These are phyloP conservation scores for Myripristis jacobus DNA, from an alignment of 2,797 vertebrate genomes.

Conservation along the genomic window DNA sequence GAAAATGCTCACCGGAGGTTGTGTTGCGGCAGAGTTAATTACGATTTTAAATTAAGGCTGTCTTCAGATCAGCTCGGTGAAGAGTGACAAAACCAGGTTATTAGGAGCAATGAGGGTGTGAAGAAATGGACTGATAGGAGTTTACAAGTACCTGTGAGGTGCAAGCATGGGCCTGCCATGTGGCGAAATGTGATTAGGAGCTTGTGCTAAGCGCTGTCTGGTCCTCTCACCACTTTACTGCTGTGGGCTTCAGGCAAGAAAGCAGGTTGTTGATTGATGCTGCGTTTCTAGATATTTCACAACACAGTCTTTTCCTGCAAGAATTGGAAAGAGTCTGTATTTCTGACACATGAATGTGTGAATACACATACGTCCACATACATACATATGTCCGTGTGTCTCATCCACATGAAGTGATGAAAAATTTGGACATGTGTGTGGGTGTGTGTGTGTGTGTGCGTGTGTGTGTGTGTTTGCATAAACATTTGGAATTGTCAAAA, in stretches of 20 bases:
- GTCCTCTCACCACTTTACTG: constrained; percentile 74
- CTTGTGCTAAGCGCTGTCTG: constrained; percentile 83
- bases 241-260: constrained; percentile 73
- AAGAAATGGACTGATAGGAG: constrained; percentile 88
- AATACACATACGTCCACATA: constrained; percentile 7
- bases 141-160: constrained; percentile 89
- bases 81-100: constrained; percentile 85
- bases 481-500: constrained; percentile 55
- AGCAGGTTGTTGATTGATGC: constrained; percentile 79
- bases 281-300: constrained; percentile 70
- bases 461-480: constrained; percentile 34
- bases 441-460: no score
- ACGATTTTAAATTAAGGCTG: constrained; percentile 87
- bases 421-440: constrained; percentile 43
- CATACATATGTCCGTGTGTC: constrained; percentile 33
- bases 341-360: constrained; percentile 47
- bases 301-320: constrained; percentile 65
- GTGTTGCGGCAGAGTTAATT: constrained; percentile 84
- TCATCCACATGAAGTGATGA: constrained; percentile 33
- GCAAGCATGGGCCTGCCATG: constrained; percentile 88
- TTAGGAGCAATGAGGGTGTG: constrained; percentile 88
- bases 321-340: constrained; percentile 49
- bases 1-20: constrained; percentile 60
- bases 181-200: constrained; percentile 84
- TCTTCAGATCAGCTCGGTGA: constrained; percentile 80